A percentile compares a stretch with the other conserved stretches of the same genome.
Evolutionary conservation across 2,113 vertebrate genomes (phyloP).

Genomic region (Rhadina sibilatrix): DNA sequence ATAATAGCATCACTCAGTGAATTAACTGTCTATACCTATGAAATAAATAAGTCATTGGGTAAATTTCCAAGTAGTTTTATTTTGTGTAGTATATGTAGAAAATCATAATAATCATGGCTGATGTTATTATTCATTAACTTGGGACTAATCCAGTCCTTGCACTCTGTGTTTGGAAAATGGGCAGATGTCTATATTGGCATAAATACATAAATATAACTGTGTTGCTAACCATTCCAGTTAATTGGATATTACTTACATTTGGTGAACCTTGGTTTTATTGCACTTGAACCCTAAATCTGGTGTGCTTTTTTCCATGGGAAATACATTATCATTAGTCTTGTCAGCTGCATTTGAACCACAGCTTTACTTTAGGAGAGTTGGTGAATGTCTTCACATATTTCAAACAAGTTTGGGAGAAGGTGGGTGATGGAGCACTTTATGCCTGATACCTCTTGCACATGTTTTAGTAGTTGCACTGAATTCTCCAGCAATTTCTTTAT

Average conservation of each 20-base stretch:
- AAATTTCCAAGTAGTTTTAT: not conserved
- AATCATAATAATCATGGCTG: not conserved
- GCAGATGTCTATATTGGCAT: not conserved
- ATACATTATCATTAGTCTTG: not conserved
- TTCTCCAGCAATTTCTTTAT: not conserved
- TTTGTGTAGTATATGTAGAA: not conserved
- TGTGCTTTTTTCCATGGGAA: not conserved
- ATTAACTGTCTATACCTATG: not conserved
- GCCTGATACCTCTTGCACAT: not conserved
- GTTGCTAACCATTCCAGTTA: not conserved
- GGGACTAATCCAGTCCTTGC: not conserved
- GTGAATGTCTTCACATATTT: not conserved
- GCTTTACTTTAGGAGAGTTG: not conserved
- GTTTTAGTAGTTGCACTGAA: not conserved
- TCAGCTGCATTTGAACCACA: not conserved
- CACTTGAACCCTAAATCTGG: not conserved
- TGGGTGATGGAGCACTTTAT: not conserved
- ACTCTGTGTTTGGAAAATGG: not conserved
- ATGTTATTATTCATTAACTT: not conserved
- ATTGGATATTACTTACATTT: not conserved
- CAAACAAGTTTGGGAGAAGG: not conserved
- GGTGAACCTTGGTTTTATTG: not conserved
- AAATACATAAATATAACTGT: not conserved
- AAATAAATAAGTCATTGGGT: not conserved
- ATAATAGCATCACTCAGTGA: not conserved